Base-by-base conservation (phyloP, 2,888 invertebrate genomes). In the Toxonevra muliebris region DNA sequence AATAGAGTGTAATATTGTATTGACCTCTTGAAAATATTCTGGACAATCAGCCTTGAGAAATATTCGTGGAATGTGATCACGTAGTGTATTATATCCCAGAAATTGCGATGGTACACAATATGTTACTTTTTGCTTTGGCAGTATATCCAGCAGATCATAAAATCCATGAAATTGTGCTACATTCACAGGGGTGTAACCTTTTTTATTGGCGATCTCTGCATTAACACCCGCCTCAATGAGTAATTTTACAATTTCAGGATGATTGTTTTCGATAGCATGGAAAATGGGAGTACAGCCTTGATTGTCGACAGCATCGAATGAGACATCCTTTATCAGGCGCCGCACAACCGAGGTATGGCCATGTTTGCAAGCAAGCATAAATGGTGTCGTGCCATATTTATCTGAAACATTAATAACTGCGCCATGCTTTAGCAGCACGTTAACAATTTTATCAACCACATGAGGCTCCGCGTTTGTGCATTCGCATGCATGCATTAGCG, bases 21-120 rank as follows among this genome's bases (percentile, higher is more conserved):
- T 74, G 1, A 86, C 73, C 59, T 85, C 85, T 68, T 82, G 85
- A 73, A 85, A 85, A 71, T 85, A 85, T 68, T 84, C 83, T 0
- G 85, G 85, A 8, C 82, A 83, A 19, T 84, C 82, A 11, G 79
- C 71, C 62, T 82, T 84, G 0, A 83, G 71, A 41, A 85, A 85
- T 42, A 85, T 79, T 43, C 83, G 79, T 10, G 84, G 84, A 66
- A 85, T 83, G 67, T 80, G 77, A 75, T 85, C 83, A 12, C 79
- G 74, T 20, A 85, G 71, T 10, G 77, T 77, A 65, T 72, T 81
- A 64, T 85, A 85, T 4, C 73, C 58, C 3, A 84, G 73, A 57
- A 79, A 85, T n/a, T 75, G 71, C 0, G 77, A 69, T 0, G 85
- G 85, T 19, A 84, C 80, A 19, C 74, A 7, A 65, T 82, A 84